Base-by-base conservation (phyloP, 2,888 invertebrate genomes). In the Megamerina dolium region DNA sequence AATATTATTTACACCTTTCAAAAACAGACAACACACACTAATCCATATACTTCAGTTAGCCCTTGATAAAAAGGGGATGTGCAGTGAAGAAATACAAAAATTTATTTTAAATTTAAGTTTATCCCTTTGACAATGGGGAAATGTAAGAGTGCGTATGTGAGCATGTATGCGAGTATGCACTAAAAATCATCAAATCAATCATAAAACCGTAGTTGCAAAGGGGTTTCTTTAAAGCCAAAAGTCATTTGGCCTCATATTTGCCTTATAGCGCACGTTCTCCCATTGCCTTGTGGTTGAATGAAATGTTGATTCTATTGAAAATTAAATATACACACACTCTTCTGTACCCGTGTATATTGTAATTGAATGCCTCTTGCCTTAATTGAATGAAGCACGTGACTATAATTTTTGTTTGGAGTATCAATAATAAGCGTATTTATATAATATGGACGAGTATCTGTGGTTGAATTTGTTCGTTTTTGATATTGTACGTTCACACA, bases 341-440 rank as follows among this genome's bases (percentile, higher is more conserved):
- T 23, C 23, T 10, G 23, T 10, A 23, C 23, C 10, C 23, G 23
- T 23, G 6, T 10, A 10, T 23, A 10, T 10, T 23, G 23, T 23
- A 6, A 10, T 10, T 23, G 12, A 12, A 17, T 20, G 13, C 29
- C 2, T 14, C 20, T 39, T n/a, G n/a, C n/a, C 38, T 41, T 52
- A 56, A 54, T 54, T 52, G 51, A 48, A 54, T 52, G 46, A 47
- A 40, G 48, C 68, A 69, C 68, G 68, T 69, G 68, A 68, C 68
- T 66, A 55, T 66, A 67, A 64, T 65, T 64, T n/a, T 60, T 61
- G 49, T 56, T 58, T 61, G 59, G 58, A 64, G 64, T 65, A 61
- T 62, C 63, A 64, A 65, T 65, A 65, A 65, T 65, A 64, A 65
- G 63, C 64, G 55, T 60, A 58, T 61, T 61, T 61, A 59, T 54